Evolutionary conservation across 2,888 invertebrate genomes (phyloP).

Genomic region (Cantharis lateralis): DNA sequence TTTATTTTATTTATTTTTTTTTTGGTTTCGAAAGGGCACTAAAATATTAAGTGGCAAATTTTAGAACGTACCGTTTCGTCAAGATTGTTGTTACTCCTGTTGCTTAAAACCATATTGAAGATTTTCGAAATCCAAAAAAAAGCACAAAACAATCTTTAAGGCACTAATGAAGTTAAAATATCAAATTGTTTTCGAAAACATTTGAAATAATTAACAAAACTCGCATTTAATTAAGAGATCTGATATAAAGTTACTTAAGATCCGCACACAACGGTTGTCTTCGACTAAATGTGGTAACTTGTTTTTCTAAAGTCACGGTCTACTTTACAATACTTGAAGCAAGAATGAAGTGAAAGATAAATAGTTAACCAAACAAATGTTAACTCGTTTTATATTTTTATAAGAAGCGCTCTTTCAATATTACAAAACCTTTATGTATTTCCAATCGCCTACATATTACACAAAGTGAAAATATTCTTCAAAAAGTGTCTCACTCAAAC

Average conservation of each 20-base stretch:
- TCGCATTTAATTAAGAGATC: neutral
- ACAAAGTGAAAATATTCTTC: neutral
- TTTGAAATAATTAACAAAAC: neutral
- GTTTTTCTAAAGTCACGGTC: conserved; percentile 47
- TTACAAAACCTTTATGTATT: neutral
- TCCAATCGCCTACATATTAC: neutral
- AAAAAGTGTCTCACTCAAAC: neutral
- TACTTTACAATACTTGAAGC: conserved; percentile 43
- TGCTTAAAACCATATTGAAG: conserved; percentile 43
- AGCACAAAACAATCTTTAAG: neutral
- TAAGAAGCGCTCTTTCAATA: neutral
- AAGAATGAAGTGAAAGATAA: conserved; percentile 49
- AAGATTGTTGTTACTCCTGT: conserved; percentile 41
- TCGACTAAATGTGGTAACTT: conserved; percentile 48
- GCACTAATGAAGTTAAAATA: conserved; percentile 5
- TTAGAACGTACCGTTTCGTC: conserved; percentile 47
- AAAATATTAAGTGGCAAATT: neutral
- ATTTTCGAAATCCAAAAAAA: conserved; percentile 7
- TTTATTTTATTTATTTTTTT: neutral
- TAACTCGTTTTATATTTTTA: conserved; percentile 21
- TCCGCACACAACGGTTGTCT: conserved; percentile 46
- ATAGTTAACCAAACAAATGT: conserved; percentile 25
- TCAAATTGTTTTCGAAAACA: neutral
- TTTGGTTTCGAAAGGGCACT: neutral
- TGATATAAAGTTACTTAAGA: conserved; percentile 10